Evolutionary conservation across 2,888 invertebrate species (phyloP).

Genomic region (Noctua comes): DNA sequence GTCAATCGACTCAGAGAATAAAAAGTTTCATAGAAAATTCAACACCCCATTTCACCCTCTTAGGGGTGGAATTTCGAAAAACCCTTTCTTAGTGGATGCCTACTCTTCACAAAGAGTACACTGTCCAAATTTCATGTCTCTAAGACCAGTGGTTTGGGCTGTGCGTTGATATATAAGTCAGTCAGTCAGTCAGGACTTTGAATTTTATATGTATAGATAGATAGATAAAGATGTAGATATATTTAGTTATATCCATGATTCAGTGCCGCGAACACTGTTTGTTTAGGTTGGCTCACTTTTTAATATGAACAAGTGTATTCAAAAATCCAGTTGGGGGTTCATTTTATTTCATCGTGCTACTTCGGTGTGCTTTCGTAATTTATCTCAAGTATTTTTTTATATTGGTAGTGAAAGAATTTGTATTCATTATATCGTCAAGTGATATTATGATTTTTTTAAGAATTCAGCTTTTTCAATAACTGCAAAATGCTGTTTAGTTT

Average conservation of each 20-base stretch:
- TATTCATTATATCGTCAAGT: neutral
- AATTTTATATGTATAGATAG: too few species aligned
- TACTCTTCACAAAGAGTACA: too few species aligned
- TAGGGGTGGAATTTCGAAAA: too few species aligned
- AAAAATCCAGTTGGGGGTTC: constrained; percentile 18
- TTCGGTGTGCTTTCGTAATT: constrained; percentile 11
- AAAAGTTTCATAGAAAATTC: too few species aligned
- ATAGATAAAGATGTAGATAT: constrained; percentile 3
- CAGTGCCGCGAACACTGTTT: constrained; percentile 40
- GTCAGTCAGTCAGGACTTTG: too few species aligned
- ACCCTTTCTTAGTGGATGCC: too few species aligned
- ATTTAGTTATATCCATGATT: constrained; percentile 7
- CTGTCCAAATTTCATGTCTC: too few species aligned
- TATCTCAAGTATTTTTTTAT: constrained; percentile 2
- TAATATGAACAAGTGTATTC: constrained; percentile 45
- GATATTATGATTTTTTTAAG: neutral
- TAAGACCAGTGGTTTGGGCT: too few species aligned
- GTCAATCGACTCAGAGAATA: too few species aligned
- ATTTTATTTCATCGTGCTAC: constrained; percentile 7
- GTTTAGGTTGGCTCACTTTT: constrained; percentile 54
- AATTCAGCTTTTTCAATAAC: neutral
- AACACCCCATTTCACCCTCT: too few species aligned
- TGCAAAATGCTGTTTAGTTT: neutral
- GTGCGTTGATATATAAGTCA: too few species aligned
- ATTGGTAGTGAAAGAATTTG: neutral